phyloP scores from a whole-genome alignment of 35 echinoderm and acorn worm genomes.

The Chiridota heheva region DNA sequence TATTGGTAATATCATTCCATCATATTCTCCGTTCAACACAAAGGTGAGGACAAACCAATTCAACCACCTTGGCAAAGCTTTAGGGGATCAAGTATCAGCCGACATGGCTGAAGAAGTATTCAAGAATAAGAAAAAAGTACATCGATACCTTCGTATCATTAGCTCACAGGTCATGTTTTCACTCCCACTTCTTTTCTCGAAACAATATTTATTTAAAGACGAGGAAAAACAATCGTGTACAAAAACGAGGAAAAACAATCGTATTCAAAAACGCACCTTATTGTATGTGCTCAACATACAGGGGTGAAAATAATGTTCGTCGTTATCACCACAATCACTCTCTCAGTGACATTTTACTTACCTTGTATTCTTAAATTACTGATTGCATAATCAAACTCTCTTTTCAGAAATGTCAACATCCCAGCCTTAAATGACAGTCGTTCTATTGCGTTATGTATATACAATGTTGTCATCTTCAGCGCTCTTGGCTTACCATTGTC shows the following conservation, averaged over 20 bases:
- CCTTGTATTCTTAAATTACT: background rate
- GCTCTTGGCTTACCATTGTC: slow-evolving; percentile 86
- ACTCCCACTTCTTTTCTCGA: too few relatives aligned
- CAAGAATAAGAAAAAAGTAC: background rate
- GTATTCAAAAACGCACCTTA: too few relatives aligned
- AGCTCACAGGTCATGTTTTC: too few relatives aligned
- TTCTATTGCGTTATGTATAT: slow-evolving; percentile 89
- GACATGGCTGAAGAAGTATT: background rate
- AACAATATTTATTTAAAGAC: too few relatives aligned
- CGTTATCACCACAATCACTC: background rate
- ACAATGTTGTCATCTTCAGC: slow-evolving; percentile 98
- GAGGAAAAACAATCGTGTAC: too few relatives aligned
- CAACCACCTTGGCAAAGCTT: background rate
- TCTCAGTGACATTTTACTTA: too few relatives aligned
- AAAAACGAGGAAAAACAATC: too few relatives aligned
- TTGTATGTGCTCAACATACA: too few relatives aligned
- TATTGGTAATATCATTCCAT: background rate
- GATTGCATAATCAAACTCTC: background rate
- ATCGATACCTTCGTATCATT: too few relatives aligned
- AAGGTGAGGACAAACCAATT: background rate
- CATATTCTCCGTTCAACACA: background rate
- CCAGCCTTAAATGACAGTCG: slow-evolving; percentile 89
- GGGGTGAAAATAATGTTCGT: too few relatives aligned
- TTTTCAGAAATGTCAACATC: slow-evolving; percentile 86
- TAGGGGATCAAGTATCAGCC: background rate